Conservation (phyloP, 2,888 invertebrate genomes). For the Drosophila helvetica region DNA sequence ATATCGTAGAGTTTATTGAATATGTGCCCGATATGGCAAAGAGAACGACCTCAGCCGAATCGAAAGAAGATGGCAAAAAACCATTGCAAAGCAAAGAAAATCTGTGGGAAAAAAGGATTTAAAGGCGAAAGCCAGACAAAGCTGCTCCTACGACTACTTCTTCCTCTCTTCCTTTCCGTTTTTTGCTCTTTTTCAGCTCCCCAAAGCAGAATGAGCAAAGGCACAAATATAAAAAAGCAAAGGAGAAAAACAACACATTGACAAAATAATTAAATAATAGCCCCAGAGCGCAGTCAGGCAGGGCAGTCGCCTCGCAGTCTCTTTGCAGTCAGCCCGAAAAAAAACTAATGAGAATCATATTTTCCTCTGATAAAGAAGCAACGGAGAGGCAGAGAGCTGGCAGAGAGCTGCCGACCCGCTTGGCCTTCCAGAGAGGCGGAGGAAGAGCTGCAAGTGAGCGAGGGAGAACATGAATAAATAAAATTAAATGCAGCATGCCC, state of each 20-base stretch:
- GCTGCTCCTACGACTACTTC: conserved; percentile 2
- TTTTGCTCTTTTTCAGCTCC: not conserved
- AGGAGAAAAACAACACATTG: conserved; percentile 53
- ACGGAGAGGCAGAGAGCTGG: not conserved
- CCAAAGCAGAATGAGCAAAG: conserved; percentile 1
- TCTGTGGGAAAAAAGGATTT: not conserved
- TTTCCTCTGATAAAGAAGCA: conserved; percentile 41
- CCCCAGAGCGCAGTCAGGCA: conserved; percentile 61
- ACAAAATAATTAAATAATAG: conserved; percentile 79
- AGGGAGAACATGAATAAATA: conserved; percentile 65
- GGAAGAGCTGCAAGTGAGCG: conserved; percentile 12
- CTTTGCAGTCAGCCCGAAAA: conserved; percentile 15
- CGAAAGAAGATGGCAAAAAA: not conserved
- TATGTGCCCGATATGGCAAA: conserved; percentile 49
- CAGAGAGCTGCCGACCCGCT: conserved; percentile 40
- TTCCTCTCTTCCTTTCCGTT: not conserved
- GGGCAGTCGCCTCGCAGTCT: conserved; percentile 37
- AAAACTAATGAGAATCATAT: conserved; percentile 62
- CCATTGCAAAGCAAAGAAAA: not conserved
- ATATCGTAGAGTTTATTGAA: conserved; percentile 18
- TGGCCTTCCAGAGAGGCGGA: conserved; percentile 53
- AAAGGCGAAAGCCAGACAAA: not conserved
- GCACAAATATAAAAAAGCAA: not conserved
- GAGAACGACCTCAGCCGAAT: conserved; percentile 43
- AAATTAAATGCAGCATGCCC: conserved; percentile 70